Evolutionary conservation across 2,113 vertebrate species (phyloP).

Genomic region (Ctenodactylus gundi): DNA sequence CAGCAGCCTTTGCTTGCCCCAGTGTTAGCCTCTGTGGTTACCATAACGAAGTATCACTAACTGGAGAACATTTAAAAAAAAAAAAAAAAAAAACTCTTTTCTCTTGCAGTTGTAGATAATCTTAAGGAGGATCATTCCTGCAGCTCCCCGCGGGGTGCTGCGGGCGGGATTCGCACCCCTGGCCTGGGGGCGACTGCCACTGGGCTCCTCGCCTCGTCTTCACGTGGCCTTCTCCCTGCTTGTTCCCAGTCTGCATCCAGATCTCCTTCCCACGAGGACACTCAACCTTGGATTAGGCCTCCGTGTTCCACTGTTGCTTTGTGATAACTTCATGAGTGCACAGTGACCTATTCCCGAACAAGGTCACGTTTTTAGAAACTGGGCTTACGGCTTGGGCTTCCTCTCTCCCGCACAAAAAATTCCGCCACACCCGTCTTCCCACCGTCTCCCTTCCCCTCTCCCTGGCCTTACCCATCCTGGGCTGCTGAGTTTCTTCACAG

Average conservation of each 20-base stretch:
- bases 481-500: background rate
- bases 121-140: background rate
- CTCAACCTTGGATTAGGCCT: no score
- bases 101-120: no score
- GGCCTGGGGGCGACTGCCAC: no score
- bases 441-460: background rate
- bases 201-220: background rate
- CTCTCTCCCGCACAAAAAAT: background rate
- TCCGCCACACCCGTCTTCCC: background rate
- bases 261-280: no score
- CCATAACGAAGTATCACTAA: background rate
- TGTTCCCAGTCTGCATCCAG: background rate
- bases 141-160: no score
- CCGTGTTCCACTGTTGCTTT: no score
- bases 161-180: no score
- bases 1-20: background rate
- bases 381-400: background rate
- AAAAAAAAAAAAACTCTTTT: background rate
- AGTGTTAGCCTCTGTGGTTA: background rate
- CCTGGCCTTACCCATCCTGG: accelerated
- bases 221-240: accelerated
- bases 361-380: background rate
- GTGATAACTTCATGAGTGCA: background rate
- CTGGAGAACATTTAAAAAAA: background rate
- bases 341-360: background rate